Evolutionary conservation across 2,888 invertebrate genomes (phyloP).

Genomic region (Rhodophaea formosa): DNA sequence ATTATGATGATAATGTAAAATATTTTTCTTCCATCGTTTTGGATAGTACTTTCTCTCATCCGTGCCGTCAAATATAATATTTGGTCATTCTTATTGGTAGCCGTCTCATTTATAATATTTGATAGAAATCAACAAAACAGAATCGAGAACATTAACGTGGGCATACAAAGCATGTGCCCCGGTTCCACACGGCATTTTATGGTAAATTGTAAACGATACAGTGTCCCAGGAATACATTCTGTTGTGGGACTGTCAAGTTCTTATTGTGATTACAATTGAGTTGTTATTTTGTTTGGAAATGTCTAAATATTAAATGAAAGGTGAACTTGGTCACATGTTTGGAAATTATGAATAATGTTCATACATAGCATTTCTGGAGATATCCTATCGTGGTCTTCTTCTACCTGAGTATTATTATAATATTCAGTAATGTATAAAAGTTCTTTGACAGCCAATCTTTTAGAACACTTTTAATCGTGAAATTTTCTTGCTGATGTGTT

Average conservation of each 20-base stretch:
- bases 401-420: no score
- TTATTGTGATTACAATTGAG: conserved; percentile 24
- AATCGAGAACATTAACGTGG: conserved; percentile 71
- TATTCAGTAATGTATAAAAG: no score
- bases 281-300: conserved; percentile 10
- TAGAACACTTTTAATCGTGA: no score
- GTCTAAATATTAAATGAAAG: background rate
- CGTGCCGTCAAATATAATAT: conserved; percentile 58
- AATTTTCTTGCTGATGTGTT: no score
- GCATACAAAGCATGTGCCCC: conserved; percentile 63
- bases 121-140: conserved; percentile 81
- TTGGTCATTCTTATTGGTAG: conserved; percentile 80
- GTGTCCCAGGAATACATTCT: conserved; percentile 45
- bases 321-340: background rate
- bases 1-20: no score
- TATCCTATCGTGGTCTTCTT: no score
- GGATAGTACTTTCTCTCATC: conserved; percentile 49
- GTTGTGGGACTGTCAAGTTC: conserved; percentile 16
- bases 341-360: no score
- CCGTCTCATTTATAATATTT: conserved; percentile 80
- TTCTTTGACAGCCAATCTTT: no score
- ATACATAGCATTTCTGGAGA: no score
- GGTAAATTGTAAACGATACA: conserved; percentile 66
- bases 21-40: no score
- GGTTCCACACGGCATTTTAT: conserved; percentile 64